Evolutionary conservation across 2,797 vertebrate genomes (phyloP), one percentile per base, ranked within the genome.

Genomic region (Hemitrygon akajei): DNA sequence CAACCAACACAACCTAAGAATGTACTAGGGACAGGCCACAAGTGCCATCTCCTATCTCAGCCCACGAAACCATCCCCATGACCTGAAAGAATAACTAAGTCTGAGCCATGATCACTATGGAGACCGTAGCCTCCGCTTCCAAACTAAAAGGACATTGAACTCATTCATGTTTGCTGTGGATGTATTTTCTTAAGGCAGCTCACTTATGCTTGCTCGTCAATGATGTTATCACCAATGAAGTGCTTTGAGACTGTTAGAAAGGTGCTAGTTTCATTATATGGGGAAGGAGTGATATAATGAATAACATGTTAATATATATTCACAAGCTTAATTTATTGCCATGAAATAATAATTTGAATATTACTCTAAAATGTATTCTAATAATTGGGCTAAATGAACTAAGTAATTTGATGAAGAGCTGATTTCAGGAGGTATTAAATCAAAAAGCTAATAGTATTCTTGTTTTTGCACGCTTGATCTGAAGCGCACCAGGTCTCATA

Each of bases 351-450:
- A 56, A 63, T 86, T 60, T n/a, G 60, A 63, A 86, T 60, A 47
- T 60, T 63, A 30, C 12, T 86, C 56, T n/a, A 16, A 60, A 86
- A 60, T 60, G 82, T n/a, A 86, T 86, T 86, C 56, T 30, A 86
- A 12, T 86, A 86, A 86, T 86, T 86, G 56, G 82, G 5, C 82
- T 63, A 63, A 86, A 60, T 86, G 82, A 60, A 86, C 56, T 16
- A 86, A 86, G 60, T 86, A 86, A 86, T 86, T 86, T 86, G 56
- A 58, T 86, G 27, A 86, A 58, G 82, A 86, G 60, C 56, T 86
- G 82, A 25, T 30, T 86, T n/a, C 82, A 86, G 11, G 30, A 60
- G 56, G 82, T 86, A 86, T 86, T 86, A 86, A 47, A 86, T n/a
- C 56, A 86, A 56, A 56, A 86, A 86, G 14, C 27, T 30, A 60